Conservation (phyloP, 2,113 vertebrate species). For the Phaethon lepturus region DNA sequence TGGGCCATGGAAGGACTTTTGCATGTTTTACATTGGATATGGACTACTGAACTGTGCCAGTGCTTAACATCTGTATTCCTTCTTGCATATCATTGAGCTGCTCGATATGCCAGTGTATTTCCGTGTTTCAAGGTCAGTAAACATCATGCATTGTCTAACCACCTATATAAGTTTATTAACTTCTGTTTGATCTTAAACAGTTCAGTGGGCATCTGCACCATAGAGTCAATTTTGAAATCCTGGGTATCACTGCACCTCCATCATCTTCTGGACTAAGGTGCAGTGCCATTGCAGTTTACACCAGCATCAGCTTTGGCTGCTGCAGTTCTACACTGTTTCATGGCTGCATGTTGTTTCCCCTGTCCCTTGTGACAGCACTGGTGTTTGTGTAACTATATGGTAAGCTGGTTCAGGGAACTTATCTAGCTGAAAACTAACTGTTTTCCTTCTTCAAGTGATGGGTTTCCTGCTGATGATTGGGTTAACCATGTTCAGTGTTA, state of each 20-base stretch:
- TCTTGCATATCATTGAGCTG: background rate
- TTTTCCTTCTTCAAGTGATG: background rate
- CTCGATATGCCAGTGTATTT: background rate
- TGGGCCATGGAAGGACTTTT: background rate
- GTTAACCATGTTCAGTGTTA: background rate
- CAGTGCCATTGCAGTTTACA: background rate
- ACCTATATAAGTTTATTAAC: background rate
- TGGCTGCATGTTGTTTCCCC: background rate
- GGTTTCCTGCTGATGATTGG: background rate
- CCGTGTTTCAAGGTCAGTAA: background rate
- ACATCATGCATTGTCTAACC: background rate
- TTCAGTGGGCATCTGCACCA: background rate
- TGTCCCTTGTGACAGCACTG: background rate
- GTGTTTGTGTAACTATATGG: background rate
- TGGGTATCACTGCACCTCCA: accelerated
- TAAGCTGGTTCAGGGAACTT: background rate
- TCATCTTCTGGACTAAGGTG: background rate
- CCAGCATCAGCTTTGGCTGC: background rate
- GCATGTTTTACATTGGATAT: background rate
- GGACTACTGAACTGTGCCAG: background rate
- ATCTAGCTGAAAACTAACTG: background rate
- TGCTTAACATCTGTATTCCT: background rate
- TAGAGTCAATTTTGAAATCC: background rate
- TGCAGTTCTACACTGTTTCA: background rate
- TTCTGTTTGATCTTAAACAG: background rate